Base-by-base conservation (phyloP, 2,888 invertebrate genomes). In the Troides aeacus region DNA sequence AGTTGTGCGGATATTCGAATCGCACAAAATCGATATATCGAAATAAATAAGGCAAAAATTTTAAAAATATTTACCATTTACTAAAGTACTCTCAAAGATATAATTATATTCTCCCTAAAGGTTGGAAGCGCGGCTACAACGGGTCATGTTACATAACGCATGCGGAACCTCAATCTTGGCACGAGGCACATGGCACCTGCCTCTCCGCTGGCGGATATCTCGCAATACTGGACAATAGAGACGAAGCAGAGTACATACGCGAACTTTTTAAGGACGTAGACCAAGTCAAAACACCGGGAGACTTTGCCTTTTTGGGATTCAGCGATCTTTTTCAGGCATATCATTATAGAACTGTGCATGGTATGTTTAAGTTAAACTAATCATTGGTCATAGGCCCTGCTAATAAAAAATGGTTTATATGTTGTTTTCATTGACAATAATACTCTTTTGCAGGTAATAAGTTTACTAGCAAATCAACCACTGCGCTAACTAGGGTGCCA, bases 281-380 rank as follows among this genome's bases (percentile, higher is more conserved):
- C 6, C 77, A 80, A 39, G 72, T 74, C 15, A 75, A 79, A 36
- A 77, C 81, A 36, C 83, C 82, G 0, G 78, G 76, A 12, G 80
- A 82, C 71, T 78, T 83, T 63, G 84, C 84, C 6, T 85, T 81
- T 62, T 65, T 85, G 24, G 84, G 84, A 7, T 85, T 79, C 66
- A 84, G 75, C 65, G 84, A 85, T 66, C 74, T 84, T 30, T 82
- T 84, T 67, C 79, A 79, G 66, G 74, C 74, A 50, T 78, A 80
- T 64, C 84, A 84, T 69, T 85, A 79, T 64, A 77, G 82, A 66
- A 85, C 85, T 63, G 75, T 85, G n/a, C 77, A 78, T 69, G 85
- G 84, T 84, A 74, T 15, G 62, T 17, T 24, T 50, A 61, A 30
- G 30, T 30, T 30, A 0, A 30, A 30, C 3, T 30, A 30, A 30